phyloP scores from a whole-genome alignment of 2,888 invertebrate species.

The Alviniconcha strummeri region DNA sequence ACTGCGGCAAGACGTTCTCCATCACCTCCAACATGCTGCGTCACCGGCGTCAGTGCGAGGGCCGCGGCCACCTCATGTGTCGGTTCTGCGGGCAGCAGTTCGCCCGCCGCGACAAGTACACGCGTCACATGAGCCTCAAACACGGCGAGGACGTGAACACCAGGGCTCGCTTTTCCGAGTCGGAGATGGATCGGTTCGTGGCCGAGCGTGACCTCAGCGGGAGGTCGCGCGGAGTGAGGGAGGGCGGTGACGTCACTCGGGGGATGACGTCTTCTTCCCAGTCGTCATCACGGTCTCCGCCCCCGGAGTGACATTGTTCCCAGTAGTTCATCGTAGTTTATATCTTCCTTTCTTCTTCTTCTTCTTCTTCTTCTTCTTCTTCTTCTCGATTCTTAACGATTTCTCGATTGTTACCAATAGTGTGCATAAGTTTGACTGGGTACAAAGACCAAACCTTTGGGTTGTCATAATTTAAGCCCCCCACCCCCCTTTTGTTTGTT shows the following conservation, averaged over 20 bases:
- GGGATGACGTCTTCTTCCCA: too few species aligned
- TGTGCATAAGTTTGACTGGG: not conserved
- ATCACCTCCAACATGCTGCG: slow-evolving; percentile 36
- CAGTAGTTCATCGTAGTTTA: too few species aligned
- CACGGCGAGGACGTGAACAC: not conserved
- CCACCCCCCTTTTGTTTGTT: not conserved
- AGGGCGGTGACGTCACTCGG: not conserved
- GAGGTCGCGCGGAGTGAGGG: not conserved
- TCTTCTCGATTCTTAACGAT: not conserved
- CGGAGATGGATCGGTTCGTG: not conserved
- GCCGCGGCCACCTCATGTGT: slow-evolving; percentile 33
- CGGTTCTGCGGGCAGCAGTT: slow-evolving; percentile 33
- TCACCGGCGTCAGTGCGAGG: slow-evolving; percentile 37
- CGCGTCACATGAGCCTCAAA: slow-evolving; percentile 20
- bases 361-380: not conserved
- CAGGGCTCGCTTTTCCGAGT: not conserved
- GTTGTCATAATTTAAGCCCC: too few species aligned
- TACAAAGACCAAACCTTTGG: not conserved
- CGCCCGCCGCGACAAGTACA: slow-evolving; percentile 35
- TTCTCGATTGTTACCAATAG: not conserved
- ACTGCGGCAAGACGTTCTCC: slow-evolving; percentile 28
- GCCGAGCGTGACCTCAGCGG: not conserved
- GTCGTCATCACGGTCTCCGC: too few species aligned
- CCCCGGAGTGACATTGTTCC: too few species aligned
- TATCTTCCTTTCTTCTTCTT: too few species aligned